Conservation (phyloP, 2,113 vertebrate genomes). For the Amblyornis subalaris region DNA sequence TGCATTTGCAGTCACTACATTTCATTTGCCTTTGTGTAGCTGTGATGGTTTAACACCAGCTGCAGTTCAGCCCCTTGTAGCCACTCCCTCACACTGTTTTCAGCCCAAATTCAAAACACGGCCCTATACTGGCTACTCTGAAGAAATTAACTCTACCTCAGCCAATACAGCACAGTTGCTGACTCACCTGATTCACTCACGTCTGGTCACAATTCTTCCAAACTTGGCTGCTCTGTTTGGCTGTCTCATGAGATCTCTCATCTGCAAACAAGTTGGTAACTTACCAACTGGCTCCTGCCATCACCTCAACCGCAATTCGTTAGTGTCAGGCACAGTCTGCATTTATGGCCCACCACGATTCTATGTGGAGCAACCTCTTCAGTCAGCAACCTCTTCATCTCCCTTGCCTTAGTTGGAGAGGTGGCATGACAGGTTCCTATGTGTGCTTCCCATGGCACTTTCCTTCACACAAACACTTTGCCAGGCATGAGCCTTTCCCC, state of each 20-base stretch:
- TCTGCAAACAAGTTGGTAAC: background rate
- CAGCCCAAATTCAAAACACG: background rate
- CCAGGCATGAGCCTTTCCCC: background rate
- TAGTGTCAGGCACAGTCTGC: background rate
- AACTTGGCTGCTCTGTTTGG: background rate
- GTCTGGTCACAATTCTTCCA: background rate
- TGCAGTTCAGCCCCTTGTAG: background rate
- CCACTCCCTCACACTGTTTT: background rate
- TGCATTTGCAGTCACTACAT: background rate
- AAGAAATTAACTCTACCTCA: background rate
- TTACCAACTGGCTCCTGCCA: background rate
- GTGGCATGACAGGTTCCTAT: background rate
- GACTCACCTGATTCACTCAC: background rate
- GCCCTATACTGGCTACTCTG: background rate
- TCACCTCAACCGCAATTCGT: rapidly evolving
- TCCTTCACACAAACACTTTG: background rate
- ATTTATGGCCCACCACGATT: background rate
- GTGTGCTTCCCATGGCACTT: background rate
- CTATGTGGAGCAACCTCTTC: background rate
- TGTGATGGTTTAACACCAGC: background rate
- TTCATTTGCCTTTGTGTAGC: background rate
- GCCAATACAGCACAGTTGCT: background rate
- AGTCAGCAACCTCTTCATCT: background rate
- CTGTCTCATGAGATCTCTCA: background rate
- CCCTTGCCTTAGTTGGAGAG: background rate